These are phyloP conservation scores for Poeciliopsis paucimaculata DNA, from an alignment of 2,797 vertebrate genomes.

Conservation along the genomic window DNA sequence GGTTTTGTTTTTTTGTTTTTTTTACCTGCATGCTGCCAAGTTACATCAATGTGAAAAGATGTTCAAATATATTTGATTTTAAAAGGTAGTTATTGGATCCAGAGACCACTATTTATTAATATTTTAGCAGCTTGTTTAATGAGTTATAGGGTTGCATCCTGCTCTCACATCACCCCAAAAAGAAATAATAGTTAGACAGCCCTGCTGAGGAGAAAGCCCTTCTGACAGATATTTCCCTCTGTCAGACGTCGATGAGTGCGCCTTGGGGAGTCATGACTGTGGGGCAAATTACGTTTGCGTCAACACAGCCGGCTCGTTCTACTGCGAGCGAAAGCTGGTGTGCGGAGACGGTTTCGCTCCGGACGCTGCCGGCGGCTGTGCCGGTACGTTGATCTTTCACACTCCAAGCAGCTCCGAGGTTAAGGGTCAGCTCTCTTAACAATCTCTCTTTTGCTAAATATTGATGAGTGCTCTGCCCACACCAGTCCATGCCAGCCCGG, in stretches of 20 bases:
- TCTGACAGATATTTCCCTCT: conserved; percentile 35
- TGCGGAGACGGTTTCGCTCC: conserved; percentile 87
- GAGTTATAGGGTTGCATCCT: too few species aligned
- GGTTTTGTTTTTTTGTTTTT: too few species aligned
- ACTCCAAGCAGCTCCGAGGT: not conserved
- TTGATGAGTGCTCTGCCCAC: conserved; percentile 87
- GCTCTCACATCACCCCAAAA: too few species aligned
- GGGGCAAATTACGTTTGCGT: conserved; percentile 85
- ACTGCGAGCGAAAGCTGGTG: conserved; percentile 83
- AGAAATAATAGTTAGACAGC: too few species aligned
- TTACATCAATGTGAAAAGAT: too few species aligned
- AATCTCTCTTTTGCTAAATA: conserved; percentile 75
- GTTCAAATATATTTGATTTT: too few species aligned
- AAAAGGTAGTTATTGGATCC: too few species aligned
- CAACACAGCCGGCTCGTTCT: conserved; percentile 92
- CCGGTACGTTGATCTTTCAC: conserved; percentile 79
- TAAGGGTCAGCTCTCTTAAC: not conserved
- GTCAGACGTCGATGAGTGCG: conserved; percentile 92
- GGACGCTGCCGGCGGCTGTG: conserved; percentile 88
- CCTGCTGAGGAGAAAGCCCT: not conserved
- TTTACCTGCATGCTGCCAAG: too few species aligned
- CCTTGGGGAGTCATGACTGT: conserved; percentile 88
- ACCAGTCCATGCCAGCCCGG: conserved; percentile 69
- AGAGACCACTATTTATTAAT: too few species aligned
- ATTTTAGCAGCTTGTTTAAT: too few species aligned